These are phyloP conservation scores for Megaptera novaeangliae DNA, from an alignment of 2,113 vertebrate species.

Conservation along the genomic window DNA sequence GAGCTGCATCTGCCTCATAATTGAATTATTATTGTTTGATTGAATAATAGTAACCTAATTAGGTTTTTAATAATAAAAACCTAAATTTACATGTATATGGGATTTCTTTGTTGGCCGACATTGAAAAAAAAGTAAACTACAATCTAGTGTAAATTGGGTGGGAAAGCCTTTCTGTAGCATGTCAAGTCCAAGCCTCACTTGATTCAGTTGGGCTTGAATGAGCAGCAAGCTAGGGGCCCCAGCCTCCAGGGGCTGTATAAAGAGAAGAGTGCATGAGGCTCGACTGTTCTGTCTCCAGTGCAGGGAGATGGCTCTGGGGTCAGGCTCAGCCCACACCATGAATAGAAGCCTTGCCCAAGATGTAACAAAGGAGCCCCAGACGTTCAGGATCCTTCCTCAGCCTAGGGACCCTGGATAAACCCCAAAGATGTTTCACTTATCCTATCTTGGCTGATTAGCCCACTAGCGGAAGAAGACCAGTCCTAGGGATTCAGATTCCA, in stretches of 20 bases:
- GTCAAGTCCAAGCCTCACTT: constrained; percentile 16
- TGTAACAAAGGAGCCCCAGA: not conserved
- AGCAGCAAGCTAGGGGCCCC: not conserved
- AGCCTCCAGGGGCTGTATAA: not conserved
- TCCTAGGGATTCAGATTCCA: not conserved
- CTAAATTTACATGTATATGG: not conserved
- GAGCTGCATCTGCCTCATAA: not conserved
- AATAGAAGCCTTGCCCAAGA: not conserved
- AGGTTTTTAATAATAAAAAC: not conserved
- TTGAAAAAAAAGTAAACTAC: not conserved
- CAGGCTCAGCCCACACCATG: not conserved
- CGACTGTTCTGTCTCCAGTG: not conserved
- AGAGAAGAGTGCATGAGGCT: not conserved
- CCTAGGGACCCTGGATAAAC: not conserved
- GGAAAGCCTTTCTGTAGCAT: constrained; percentile 12
- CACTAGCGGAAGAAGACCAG: not conserved
- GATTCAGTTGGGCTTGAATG: not conserved
- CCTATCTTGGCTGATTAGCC: not conserved
- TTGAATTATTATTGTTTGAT: not conserved
- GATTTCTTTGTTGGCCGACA: constrained; percentile 21
- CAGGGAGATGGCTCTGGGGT: not conserved
- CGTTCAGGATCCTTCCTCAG: not conserved
- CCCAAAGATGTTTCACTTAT: not conserved
- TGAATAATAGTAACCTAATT: too few relatives aligned
- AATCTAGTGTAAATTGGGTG: constrained; percentile 28